phyloP scores from a whole-genome alignment of 2,113 vertebrate genomes.

The Ursus arctos region DNA sequence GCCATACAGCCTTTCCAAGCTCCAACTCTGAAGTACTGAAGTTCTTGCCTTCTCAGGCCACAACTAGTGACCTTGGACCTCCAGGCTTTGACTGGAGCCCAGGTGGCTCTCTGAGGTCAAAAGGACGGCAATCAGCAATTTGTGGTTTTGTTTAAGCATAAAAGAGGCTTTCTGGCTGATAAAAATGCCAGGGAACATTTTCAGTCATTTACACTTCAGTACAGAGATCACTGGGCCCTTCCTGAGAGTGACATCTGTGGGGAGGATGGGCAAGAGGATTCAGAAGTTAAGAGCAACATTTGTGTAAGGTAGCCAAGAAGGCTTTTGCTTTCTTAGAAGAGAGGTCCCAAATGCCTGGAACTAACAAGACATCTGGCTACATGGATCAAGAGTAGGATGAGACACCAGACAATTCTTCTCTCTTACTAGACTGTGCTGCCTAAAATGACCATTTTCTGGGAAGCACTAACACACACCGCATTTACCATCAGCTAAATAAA shows the following conservation, averaged over 20 bases:
- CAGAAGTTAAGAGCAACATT: neutral
- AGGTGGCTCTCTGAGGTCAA: slow-evolving; percentile 1
- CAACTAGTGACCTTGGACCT: neutral
- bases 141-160: neutral
- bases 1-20: neutral
- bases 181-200: slow-evolving; percentile 34
- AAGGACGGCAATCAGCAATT: neutral
- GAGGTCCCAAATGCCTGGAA: neutral
- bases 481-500: neutral
- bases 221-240: neutral
- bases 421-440: neutral
- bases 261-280: slow-evolving; percentile 18
- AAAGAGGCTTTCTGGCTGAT: neutral
- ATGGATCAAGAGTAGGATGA: neutral
- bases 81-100: neutral
- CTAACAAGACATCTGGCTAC: neutral
- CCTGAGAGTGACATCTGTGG: neutral
- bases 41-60: neutral
- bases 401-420: neutral
- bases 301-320: neutral
- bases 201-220: slow-evolving; percentile 45
- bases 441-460: neutral
- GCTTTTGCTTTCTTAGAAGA: neutral
- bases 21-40: neutral
- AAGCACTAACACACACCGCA: neutral